Percentiles rank a stretch among this genome's conserved stretches.
Evolutionary conservation across 2,113 vertebrate genomes (phyloP).

Genomic region (Pachyramphus minor): DNA sequence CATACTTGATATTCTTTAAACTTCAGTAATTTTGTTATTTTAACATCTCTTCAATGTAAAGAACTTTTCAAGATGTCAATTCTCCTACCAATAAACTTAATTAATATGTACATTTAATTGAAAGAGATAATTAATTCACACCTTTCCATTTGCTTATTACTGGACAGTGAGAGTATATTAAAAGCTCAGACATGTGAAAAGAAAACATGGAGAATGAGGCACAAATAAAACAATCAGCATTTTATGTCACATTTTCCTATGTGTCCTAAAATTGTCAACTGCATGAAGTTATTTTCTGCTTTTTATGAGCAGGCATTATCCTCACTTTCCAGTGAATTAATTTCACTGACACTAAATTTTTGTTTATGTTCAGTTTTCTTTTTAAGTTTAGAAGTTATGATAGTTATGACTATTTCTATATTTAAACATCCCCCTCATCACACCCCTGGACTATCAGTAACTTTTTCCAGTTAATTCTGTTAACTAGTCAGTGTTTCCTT

Average conservation of each 20-base stretch:
- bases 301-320: conserved; percentile 65
- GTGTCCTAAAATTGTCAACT: conserved; percentile 66
- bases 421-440: neutral
- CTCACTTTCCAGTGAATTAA: conserved; percentile 56
- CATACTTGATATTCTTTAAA: conserved; percentile 14
- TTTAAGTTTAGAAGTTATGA: conserved; percentile 45
- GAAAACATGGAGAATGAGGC: conserved; percentile 41
- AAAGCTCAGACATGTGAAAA: conserved; percentile 56
- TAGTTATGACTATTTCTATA: conserved; percentile 39
- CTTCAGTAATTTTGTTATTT: conserved; percentile 44
- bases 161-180: conserved; percentile 48
- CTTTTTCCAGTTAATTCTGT: conserved; percentile 31
- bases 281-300: conserved; percentile 49
- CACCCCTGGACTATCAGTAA: conserved; percentile 33
- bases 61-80: conserved; percentile 49
- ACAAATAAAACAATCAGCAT: conserved; percentile 71
- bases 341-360: conserved; percentile 50
- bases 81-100: conserved; percentile 55
- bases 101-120: conserved; percentile 67
- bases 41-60: conserved; percentile 31
- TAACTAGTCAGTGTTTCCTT: conserved; percentile 27
- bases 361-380: neutral
- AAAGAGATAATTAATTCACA: conserved; percentile 66
- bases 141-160: conserved; percentile 58
- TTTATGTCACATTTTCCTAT: conserved; percentile 68